phyloP scores from a whole-genome alignment of 2,888 invertebrate species.

The Campoplex capitator region DNA sequence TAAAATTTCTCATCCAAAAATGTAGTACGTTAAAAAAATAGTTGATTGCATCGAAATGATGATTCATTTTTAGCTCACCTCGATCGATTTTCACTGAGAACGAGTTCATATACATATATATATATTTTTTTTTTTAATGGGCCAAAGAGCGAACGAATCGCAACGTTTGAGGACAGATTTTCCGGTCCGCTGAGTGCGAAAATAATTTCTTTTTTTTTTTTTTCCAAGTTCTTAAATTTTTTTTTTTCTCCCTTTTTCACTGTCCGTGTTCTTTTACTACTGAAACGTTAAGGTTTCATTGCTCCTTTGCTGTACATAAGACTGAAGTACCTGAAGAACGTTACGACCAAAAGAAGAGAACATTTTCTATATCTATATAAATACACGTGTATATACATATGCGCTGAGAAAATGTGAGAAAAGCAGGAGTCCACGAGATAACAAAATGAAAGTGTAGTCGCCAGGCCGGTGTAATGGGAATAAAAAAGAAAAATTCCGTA shows the following conservation, averaged over 20 bases:
- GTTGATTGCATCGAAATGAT: not conserved
- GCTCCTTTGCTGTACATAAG: constrained; percentile 41
- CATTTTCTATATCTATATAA: not conserved
- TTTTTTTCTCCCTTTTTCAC: constrained; percentile 11
- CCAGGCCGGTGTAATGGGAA: constrained; percentile 11
- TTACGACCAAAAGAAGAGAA: constrained; percentile 42
- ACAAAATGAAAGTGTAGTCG: constrained; percentile 38
- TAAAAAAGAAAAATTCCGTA: constrained; percentile 43
- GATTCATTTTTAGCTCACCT: not conserved
- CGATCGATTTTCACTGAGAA: too few relatives aligned
- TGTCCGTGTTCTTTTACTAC: constrained; percentile 58
- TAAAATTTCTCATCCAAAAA: not conserved
- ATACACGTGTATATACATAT: too few relatives aligned
- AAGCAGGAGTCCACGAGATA: constrained; percentile 38
- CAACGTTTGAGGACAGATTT: not conserved
- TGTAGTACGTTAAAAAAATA: not conserved
- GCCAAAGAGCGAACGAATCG: not conserved
- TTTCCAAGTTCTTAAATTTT: not conserved
- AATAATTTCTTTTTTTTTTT: not conserved
- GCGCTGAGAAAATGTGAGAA: not conserved
- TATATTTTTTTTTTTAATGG: not conserved
- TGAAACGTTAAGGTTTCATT: constrained; percentile 67
- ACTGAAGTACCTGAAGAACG: constrained; percentile 48
- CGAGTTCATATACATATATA: not conserved
- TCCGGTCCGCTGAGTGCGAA: not conserved